Evolutionary conservation across 2,888 invertebrate species (phyloP), one percentile per base, ranked within the genome.

Genomic region (Synanthedon myopaeformis): DNA sequence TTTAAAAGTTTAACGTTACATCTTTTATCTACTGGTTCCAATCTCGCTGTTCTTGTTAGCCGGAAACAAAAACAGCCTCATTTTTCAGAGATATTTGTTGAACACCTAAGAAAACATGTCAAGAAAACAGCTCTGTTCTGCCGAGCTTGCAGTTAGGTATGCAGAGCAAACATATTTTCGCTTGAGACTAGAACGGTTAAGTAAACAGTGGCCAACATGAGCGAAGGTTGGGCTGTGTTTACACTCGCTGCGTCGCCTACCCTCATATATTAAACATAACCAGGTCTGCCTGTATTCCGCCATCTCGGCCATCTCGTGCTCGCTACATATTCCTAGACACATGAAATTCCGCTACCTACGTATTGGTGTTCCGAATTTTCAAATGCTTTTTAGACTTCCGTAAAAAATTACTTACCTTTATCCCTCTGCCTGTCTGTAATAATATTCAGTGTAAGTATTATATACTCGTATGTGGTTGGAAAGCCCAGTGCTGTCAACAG

Each of bases 81-180:
- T 45, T 45, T 45, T 45, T 45, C 45, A 45, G 45, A 13, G 13
- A 69, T 74, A 73, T 78, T 79, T 77, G 73, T 72, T 63, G 60
- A 74, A 69, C 65, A 67, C 68, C 69, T 70, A 63, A 70, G 75
- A 78, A 80, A 82, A 76, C 79, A 84, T 78, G 81, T 79, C 76
- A 78, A 75, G 74, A 23, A 49, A 49, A 49, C 49, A 49, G 49
- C 19, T 49, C 17, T 23, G 49, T 49, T 67, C 67, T 59, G 67
- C 72, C 73, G 62, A 66, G 74, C 74, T 48, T 71, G 74, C 73
- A 74, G 79, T 80, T 79, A 80, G 77, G 74, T 81, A 84, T 85
- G 82, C 82, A 82, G 74, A 75, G 80, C 84, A 84, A 85, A 86
- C 86, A 86, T 83, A 86, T 85, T 86, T 86, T 81, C 85, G 83